Base-by-base conservation (phyloP, 2,113 vertebrate species). In the Brienomyrus brachyistius region DNA sequence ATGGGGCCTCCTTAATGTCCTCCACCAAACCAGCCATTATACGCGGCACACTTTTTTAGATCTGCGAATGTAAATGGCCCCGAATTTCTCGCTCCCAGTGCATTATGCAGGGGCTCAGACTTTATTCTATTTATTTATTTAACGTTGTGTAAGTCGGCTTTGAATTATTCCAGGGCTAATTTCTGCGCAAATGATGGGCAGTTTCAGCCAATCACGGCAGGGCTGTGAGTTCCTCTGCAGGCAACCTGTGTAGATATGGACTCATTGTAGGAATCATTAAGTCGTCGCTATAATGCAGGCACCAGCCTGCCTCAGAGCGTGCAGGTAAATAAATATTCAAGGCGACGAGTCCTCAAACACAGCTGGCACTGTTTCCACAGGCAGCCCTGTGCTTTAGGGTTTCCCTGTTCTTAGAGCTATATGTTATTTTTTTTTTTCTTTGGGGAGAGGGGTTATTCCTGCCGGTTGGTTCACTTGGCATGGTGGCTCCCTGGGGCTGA, bases 31-130 rank as follows among this genome's bases (percentile, higher is more conserved):
- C 92, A 96, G 96, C 96, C 96, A 96, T 96, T 96, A 95, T 94
- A 96, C 95, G 95, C 94, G 95, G 93, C 95, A 96, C 95, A 96
- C 96, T 96, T 96, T 96, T 96, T 96, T 92, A 94, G 94, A 95
- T 96, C 94, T 95, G 94, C 95, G 94, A 94, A 94, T 96, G 94
- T 95, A 94, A 94, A 94, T 96, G 95, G 95, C 96, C 82, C 82
- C 43, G 8, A 84, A 47, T 45, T n/a, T 70, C n/a, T 31, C 94
- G 95, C 95, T 94, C 95, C 94, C 94, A 95, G 82, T n/a, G 82
- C 40, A 95, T 91, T 94, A 94, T 95, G 96, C 96, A 96, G 94
- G 95, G 95, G 94, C 94, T 94, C 93, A 96, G 93, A 95, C 94
- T 93, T 95, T 94, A 96, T 31, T 4, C 4, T 70, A 70, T 70